Percentiles rank a stretch among this genome's conserved stretches.
Evolutionary conservation across 2,888 invertebrate genomes (phyloP).

Genomic region (Eledona agricola): DNA sequence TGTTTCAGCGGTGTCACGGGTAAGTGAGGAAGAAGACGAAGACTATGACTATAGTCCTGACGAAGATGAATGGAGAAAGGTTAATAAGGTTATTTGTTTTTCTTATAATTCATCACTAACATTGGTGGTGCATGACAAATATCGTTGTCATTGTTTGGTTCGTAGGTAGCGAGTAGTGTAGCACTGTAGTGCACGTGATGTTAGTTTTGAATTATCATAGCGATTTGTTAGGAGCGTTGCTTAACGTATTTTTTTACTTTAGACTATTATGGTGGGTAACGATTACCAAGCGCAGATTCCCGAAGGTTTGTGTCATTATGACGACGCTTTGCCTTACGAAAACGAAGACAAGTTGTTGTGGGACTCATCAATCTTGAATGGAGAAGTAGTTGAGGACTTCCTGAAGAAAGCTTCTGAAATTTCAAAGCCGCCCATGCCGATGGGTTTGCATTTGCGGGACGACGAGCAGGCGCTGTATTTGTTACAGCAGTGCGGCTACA

Average conservation of each 20-base stretch:
- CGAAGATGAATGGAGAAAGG: conserved; percentile 88
- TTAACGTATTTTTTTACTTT: conserved; percentile 41
- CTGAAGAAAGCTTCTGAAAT: conserved; percentile 68
- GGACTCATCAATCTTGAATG: conserved; percentile 83
- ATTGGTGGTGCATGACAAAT: conserved; percentile 23
- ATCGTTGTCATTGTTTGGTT: conserved; percentile 1
- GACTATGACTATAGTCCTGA: conserved; percentile 85
- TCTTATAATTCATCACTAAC: conserved; percentile 39
- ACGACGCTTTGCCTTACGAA: conserved; percentile 92
- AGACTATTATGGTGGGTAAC: conserved; percentile 93
- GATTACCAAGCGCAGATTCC: conserved; percentile 95
- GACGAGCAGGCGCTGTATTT: conserved; percentile 91
- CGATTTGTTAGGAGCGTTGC: conserved; percentile 1
- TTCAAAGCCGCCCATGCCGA: conserved; percentile 68
- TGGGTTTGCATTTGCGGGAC: conserved; percentile 82
- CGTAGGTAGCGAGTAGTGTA: conserved; percentile 3
- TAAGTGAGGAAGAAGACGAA: conserved; percentile 83
- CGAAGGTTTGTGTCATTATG: conserved; percentile 90
- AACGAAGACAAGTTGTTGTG: conserved; percentile 95
- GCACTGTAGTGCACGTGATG: conserved; percentile 24
- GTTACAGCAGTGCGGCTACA: conserved; percentile 92
- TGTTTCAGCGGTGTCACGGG: conserved; percentile 71
- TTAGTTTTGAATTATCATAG: conserved; percentile 31
- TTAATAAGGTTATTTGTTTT: conserved; percentile 58
- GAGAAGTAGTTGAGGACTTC: conserved; percentile 81